Base-by-base conservation (phyloP, 2,113 vertebrate species). In the Actinemys pallida region DNA sequence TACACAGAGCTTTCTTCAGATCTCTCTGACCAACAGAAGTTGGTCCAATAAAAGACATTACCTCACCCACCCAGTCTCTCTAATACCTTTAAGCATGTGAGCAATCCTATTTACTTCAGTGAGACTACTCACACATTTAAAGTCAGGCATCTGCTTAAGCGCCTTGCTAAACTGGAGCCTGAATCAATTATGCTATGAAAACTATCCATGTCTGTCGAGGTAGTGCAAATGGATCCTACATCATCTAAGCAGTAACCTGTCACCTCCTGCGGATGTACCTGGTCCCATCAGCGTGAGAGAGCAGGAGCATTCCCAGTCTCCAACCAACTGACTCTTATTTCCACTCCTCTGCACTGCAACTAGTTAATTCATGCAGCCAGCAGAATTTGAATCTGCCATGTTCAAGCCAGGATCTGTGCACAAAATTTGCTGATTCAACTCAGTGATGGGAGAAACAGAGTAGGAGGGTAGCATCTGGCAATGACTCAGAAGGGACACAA, bases 81-180 rank as follows among this genome's bases (percentile, higher is more conserved):
- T 19, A 35, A n/a, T 1, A 5, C 2, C 1, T 0, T 22, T 82
- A n/a, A 12, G 31, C 0, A 1, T 0, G 1, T 0, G 31, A 83
- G 62, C 93, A 80, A 29, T 17, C 50, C 0, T 11, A 0, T 12
- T 0, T 1, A 54, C 83, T 4, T 85, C 81, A 24, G 42, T 0
- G 49, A 49, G 29, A 31, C 3, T 2, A 3, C 42, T 59, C 9
- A 0, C n/a, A 45, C 9, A 1, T 0, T 2, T 42, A 11, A 31
- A 83, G 56, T 56, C 84, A 95, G 19, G 39, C 24, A 31, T 25
- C 22, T 45, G 92, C 79, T 75, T 0, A 57, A 92, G 72, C 0
- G 0, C 81, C 24, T 10, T 54, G 50, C 65, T 76, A 62, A 84
- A 17, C 25, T 27, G 24, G 35, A 72, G 50, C 27, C 49, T 54